Conservation (phyloP, 1,140 invertebrate genomes). For the Coptotermes formosanus region DNA sequence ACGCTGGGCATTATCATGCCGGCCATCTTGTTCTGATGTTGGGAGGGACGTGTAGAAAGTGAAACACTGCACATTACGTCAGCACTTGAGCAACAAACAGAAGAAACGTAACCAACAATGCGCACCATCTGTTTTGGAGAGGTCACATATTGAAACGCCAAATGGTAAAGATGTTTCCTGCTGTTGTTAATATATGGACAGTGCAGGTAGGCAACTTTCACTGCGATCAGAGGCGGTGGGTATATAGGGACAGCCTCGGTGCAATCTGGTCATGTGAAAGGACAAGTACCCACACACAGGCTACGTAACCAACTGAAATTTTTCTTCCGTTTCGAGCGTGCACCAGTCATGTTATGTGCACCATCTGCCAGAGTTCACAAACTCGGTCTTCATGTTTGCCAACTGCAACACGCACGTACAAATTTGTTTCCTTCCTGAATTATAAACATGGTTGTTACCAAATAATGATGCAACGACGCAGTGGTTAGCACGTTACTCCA, state of each 20-base stretch:
- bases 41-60: neutral
- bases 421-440: neutral
- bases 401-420: neutral
- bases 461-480: no score
- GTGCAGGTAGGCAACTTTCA: neutral
- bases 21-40: neutral
- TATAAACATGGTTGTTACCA: no score
- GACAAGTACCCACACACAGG: neutral
- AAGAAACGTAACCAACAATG: neutral
- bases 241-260: neutral
- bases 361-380: neutral
- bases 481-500: no score
- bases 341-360: neutral
- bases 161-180: neutral
- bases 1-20: neutral
- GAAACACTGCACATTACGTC: neutral
- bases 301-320: neutral
- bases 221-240: neutral
- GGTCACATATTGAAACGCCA: constrained; percentile 3
- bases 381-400: neutral
- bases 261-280: constrained; percentile 1
- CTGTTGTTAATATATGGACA: neutral
- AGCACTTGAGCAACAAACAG: neutral
- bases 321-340: neutral
- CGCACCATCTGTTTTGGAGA: neutral